phyloP scores from a whole-genome alignment of 2,113 vertebrate species.

The Spheniscus mendiculus region DNA sequence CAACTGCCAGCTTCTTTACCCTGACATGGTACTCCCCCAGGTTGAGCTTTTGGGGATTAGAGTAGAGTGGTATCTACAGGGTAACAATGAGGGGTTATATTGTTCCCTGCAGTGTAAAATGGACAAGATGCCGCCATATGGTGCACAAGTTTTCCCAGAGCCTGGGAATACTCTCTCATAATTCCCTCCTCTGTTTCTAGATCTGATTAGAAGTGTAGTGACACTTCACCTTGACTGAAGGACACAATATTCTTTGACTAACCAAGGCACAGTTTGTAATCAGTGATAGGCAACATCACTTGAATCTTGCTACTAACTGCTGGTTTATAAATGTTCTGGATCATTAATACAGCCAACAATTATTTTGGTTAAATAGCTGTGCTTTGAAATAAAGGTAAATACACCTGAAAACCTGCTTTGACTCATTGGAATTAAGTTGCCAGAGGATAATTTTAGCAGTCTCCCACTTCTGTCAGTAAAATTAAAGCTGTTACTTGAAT shows the following conservation, averaged over 20 bases:
- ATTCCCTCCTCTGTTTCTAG: not conserved
- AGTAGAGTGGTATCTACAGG: not conserved
- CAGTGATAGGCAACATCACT: not conserved
- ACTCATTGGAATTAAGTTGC: not conserved
- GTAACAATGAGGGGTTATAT: not conserved
- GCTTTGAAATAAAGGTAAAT: not conserved
- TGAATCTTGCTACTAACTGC: not conserved
- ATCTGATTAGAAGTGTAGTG: not conserved
- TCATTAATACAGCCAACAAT: not conserved
- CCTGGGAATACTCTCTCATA: not conserved
- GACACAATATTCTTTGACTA: not conserved
- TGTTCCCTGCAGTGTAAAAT: not conserved
- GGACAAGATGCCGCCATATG: not conserved
- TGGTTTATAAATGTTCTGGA: not conserved
- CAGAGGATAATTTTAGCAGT: not conserved
- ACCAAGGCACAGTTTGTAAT: not conserved
- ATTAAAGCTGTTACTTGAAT: not conserved
- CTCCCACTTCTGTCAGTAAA: not conserved
- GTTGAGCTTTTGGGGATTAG: not conserved
- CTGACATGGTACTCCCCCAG: too few relatives aligned
- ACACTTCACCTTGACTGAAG: not conserved
- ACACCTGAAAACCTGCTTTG: not conserved
- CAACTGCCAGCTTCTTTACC: not conserved
- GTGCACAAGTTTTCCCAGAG: not conserved
- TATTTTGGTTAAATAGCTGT: not conserved